Evolutionary conservation across 2,888 invertebrate genomes (phyloP), one percentile per base, ranked within the genome.

Genomic region (Podotricha telesiphe): DNA sequence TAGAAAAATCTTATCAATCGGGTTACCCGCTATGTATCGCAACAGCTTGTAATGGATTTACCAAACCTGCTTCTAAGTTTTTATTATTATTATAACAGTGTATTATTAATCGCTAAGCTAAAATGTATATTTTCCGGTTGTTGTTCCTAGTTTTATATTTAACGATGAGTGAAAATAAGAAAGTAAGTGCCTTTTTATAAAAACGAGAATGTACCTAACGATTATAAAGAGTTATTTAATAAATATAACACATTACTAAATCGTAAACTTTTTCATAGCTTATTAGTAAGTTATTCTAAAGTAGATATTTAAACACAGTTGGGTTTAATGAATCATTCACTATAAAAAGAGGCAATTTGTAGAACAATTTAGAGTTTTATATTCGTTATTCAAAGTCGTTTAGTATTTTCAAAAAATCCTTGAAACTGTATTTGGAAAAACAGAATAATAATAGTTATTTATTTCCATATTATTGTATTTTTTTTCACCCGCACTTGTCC

Each of bases 71-170:
- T 17, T 15, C 42, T 15, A 42, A 47, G 34, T 47, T 48, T 34
- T 42, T 50, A 42, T 50, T 50, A 42, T 50, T 50, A 37, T 65
- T 65, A 13, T 50, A 34, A 45, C 56, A 64, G 61, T 45, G 19
- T 34, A 22, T 19, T 67, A 15, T 3, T 37, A n/a, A 13, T 17
- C 10, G 34, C 22, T 51, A 15, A 7, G 22, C 10, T 68, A 84
- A 80, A 78, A 89, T 89, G 88, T 79, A 76, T 75, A 66, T 17
- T 55, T 10, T 74, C n/a, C 78, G 72, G 75, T 72, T 81, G 73
- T 73, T 78, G 78, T 51, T 78, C 75, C 73, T 84, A 73, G 51
- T 84, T 77, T 70, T 84, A 75, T 75, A 77, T 73, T 68, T 77
- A 69, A 59, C 78, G 72, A 70, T 78, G 51, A 73, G 69, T 75